Evolutionary conservation across 1,140 invertebrate species (phyloP).

Genomic region (Drosophila arawakana): DNA sequence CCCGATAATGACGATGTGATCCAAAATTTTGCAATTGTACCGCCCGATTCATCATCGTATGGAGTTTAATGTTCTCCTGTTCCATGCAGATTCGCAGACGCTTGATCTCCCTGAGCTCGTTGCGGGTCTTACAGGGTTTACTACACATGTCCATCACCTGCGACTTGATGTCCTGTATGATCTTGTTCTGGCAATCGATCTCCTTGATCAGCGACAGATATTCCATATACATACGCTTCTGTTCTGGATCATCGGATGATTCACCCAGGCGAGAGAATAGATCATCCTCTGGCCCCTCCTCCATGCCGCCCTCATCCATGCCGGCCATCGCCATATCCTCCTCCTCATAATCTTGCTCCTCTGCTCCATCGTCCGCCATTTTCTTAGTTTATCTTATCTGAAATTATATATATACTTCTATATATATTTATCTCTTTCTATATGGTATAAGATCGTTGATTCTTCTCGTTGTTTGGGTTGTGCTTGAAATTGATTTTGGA

Average conservation of each 20-base stretch:
- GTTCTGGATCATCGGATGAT: constrained; percentile 75
- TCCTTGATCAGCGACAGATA: constrained; percentile 77
- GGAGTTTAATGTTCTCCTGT: constrained; percentile 77
- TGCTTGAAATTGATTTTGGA: constrained; percentile 18
- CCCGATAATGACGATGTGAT: constrained; percentile 68
- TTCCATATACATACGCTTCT: constrained; percentile 76
- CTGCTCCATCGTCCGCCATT: constrained; percentile 59
- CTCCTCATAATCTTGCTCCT: constrained; percentile 60
- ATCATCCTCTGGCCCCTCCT: constrained; percentile 65
- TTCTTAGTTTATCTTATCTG: background rate
- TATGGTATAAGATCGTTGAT: background rate
- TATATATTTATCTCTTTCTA: background rate
- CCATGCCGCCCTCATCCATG: constrained; percentile 52
- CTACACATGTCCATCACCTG: constrained; percentile 73
- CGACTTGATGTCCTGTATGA: constrained; percentile 71
- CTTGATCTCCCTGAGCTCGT: constrained; percentile 72
- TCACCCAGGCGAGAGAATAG: constrained; percentile 70
- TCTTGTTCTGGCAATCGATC: constrained; percentile 77
- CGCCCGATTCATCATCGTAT: constrained; percentile 70
- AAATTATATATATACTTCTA: background rate
- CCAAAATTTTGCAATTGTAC: constrained; percentile 76
- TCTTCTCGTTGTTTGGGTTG: background rate
- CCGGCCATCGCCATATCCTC: constrained; percentile 49
- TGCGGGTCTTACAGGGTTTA: constrained; percentile 67
- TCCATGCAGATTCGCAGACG: constrained; percentile 75